phyloP scores from a whole-genome alignment of 2,888 invertebrate species.

The Allygus modestus region DNA sequence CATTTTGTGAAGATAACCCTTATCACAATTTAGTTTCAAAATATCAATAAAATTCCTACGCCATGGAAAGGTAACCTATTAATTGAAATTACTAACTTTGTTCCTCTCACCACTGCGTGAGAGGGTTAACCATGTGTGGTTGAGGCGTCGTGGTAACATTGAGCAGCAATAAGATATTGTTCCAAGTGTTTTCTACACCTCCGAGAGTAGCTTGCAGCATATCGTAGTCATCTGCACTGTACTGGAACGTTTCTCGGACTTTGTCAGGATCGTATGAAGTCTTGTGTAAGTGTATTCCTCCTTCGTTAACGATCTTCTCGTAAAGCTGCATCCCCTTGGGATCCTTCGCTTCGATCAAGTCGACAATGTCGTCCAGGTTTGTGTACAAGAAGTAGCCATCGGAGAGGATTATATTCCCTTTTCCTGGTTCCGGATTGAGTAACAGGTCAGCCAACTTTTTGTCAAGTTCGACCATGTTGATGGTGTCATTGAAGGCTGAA shows the following conservation, averaged over 20 bases:
- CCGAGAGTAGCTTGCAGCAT: conserved; percentile 41
- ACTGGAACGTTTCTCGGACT: conserved; percentile 12
- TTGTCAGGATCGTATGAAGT: conserved; percentile 27
- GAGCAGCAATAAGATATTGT: conserved; percentile 29
- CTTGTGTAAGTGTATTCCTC: conserved; percentile 41
- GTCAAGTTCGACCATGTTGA: conserved; percentile 19
- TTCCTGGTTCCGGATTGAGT: conserved; percentile 37
- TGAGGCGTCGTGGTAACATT: background rate
- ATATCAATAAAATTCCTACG: too few relatives aligned
- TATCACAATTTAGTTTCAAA: too few relatives aligned
- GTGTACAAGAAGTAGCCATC: conserved; percentile 48
- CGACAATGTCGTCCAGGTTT: conserved; percentile 48
- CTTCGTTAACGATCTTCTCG: conserved; percentile 1
- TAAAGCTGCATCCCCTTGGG: conserved; percentile 32
- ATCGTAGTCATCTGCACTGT: conserved; percentile 48
- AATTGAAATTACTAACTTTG: too few relatives aligned
- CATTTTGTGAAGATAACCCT: too few relatives aligned
- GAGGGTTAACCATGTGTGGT: background rate
- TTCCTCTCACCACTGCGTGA: conserved; percentile 34
- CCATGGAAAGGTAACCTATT: too few relatives aligned
- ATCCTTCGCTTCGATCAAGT: conserved; percentile 36
- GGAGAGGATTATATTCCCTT: conserved; percentile 34
- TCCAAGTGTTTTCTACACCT: conserved; percentile 48
- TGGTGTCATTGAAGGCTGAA: conserved; percentile 38
- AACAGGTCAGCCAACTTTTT: conserved; percentile 14